Evolutionary conservation across 2,888 invertebrate species (phyloP), one percentile per base, ranked within the genome.

Genomic region (Tetragonisca angustula): DNA sequence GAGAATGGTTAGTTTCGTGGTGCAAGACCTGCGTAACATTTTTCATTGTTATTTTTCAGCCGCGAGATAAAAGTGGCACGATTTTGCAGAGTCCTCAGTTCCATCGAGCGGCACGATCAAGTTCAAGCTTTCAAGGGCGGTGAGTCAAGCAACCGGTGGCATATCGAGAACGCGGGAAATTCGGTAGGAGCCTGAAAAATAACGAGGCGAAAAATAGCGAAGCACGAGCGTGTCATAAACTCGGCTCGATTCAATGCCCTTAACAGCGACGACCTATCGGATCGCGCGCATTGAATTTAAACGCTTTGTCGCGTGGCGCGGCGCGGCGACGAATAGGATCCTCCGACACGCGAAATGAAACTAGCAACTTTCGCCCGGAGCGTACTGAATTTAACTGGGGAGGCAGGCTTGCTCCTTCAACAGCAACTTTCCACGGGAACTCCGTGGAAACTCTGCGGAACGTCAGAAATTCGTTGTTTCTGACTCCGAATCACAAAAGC

Each of bases 291-390:
- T 83, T 87, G 67, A 87, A 84, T 86, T 87, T 83, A 76, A 73
- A 77, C 68, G 67, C 68, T 65, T 65, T 32, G 4, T 32, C 32
- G 32, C 32, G 32, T 3, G 32, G 32, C 32, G 32, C 32, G 32
- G 0, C 32, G 32, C 32, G 32, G 78, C 76, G 61, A 85, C 78
- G 74, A 87, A 76, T 75, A 56, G 65, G 71, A 80, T 82, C 69
- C 68, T n/a, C 71, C 71, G 88, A 89, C 90, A 89, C 87, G 83
- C 71, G 86, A 89, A 88, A 91, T 87, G 87, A 87, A 86, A 88
- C 88, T 90, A 89, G 88, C 88, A 91, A 91, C 88, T 89, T 91
- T 89, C 83, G 88, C 86, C 86, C 80, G 77, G 80, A 88, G 89
- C 89, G 85, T 76, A 86, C 81, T 86, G 87, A 88, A 90, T 91